Evolutionary conservation across 2,113 vertebrate genomes (phyloP).

Genomic region (Prionailurus bengalensis): DNA sequence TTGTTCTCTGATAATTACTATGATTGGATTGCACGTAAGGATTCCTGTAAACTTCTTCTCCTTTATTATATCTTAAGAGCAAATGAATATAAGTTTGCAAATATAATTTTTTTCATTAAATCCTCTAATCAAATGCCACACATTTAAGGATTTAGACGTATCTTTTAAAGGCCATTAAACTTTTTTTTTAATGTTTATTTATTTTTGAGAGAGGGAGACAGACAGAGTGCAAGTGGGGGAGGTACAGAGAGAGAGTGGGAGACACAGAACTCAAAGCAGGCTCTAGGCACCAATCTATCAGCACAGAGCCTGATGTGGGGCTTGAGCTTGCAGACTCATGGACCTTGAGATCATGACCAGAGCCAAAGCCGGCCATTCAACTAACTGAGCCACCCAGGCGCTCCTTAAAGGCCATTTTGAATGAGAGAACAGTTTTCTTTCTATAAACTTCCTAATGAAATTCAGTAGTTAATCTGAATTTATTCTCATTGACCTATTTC

Average conservation of each 20-base stretch:
- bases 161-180: neutral
- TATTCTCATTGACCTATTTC: neutral
- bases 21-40: slow-evolving; percentile 10
- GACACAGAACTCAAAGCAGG: no score
- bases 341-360: no score
- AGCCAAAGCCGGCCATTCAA: no score
- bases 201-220: no score
- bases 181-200: no score
- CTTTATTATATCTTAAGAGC: neutral
- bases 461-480: neutral
- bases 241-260: no score
- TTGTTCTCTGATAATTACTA: neutral
- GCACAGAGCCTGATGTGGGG: no score
- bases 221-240: no score
- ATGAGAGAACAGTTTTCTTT: neutral
- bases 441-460: neutral
- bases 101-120: neutral
- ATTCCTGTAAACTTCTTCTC: neutral
- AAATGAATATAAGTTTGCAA: slow-evolving; percentile 26
- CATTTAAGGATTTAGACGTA: slow-evolving; percentile 49
- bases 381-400: no score
- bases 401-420: neutral
- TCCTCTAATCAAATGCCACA: neutral
- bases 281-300: no score
- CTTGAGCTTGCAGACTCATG: no score